Evolutionary conservation across 2,888 invertebrate species (phyloP).

Genomic region (Biston stratarius): DNA sequence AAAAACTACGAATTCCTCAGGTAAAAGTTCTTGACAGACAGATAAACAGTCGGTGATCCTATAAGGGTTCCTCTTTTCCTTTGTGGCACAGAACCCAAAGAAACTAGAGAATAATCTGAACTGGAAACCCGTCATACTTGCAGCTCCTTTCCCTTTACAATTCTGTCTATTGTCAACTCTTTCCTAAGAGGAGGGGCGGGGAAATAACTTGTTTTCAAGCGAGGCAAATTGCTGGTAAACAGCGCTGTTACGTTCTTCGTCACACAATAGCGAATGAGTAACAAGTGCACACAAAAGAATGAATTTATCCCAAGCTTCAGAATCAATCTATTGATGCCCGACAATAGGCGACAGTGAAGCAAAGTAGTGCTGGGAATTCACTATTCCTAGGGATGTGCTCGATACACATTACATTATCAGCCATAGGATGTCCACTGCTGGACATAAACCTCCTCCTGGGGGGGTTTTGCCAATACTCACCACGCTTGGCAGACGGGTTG

Average conservation of each 20-base stretch:
- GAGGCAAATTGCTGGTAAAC: conserved; percentile 6
- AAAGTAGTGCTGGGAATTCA: conserved; percentile 5
- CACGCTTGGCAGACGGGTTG: too few species aligned
- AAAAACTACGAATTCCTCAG: too few species aligned
- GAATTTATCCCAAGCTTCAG: conserved; percentile 5
- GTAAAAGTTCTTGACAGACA: too few species aligned
- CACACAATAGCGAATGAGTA: conserved; percentile 1
- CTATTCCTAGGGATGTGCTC: not conserved
- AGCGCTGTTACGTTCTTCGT: not conserved
- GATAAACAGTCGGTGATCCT: too few species aligned
- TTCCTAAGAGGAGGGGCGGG: not conserved
- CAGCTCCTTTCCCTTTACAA: not conserved
- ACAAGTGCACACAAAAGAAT: conserved; percentile 18
- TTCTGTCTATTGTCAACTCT: not conserved
- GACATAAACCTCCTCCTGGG: too few species aligned
- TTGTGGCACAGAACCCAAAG: too few species aligned
- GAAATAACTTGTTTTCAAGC: conserved; percentile 3
- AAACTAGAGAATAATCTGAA: too few species aligned
- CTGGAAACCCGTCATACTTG: not conserved
- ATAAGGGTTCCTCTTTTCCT: too few species aligned
- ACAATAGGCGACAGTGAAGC: conserved; percentile 4
- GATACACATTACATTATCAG: too few species aligned
- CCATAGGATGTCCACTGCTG: too few species aligned
- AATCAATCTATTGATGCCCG: conserved; percentile 9
- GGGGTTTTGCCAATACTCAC: too few species aligned